Conservation (phyloP, 2,888 invertebrate genomes). For the Zaprionus bogoriensis region DNA sequence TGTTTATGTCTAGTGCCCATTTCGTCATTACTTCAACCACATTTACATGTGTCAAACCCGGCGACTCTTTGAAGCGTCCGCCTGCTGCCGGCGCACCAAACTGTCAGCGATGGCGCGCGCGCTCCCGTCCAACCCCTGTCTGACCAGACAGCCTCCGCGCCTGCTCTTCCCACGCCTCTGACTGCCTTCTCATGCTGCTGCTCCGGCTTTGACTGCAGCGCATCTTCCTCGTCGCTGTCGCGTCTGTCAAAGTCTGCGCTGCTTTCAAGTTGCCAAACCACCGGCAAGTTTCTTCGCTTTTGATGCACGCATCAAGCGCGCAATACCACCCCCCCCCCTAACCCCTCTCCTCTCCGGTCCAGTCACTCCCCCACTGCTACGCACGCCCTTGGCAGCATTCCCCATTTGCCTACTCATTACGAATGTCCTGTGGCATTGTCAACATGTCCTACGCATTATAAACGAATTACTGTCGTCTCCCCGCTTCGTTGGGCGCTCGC, state of each 20-base stretch:
- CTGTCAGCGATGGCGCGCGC: conserved; percentile 63
- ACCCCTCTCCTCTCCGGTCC: not conserved
- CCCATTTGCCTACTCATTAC: conserved; percentile 67
- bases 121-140: conserved; percentile 74
- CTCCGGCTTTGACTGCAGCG: too few relatives aligned
- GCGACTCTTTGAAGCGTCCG: conserved; percentile 65
- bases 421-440: conserved; percentile 80
- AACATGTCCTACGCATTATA: conserved; percentile 82
- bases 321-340: not conserved
- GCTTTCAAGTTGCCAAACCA: conserved; percentile 69
- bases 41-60: conserved; percentile 80
- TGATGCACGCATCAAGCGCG: conserved; percentile 48
- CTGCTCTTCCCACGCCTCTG: not conserved
- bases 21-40: conserved; percentile 82
- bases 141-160: conserved; percentile 49
- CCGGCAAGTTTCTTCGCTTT: conserved; percentile 74
- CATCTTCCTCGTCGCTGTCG: conserved; percentile 14
- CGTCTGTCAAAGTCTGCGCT: conserved; percentile 69
- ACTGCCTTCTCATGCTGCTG: not conserved
- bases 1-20: conserved; percentile 71
- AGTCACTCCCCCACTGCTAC: too few relatives aligned
- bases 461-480: conserved; percentile 79
- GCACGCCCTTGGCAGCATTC: conserved; percentile 3
- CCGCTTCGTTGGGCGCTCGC: conserved; percentile 28
- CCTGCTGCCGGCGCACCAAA: conserved; percentile 49